Conservation (phyloP, 1,140 invertebrate genomes). For the Drosophila arawakana region DNA sequence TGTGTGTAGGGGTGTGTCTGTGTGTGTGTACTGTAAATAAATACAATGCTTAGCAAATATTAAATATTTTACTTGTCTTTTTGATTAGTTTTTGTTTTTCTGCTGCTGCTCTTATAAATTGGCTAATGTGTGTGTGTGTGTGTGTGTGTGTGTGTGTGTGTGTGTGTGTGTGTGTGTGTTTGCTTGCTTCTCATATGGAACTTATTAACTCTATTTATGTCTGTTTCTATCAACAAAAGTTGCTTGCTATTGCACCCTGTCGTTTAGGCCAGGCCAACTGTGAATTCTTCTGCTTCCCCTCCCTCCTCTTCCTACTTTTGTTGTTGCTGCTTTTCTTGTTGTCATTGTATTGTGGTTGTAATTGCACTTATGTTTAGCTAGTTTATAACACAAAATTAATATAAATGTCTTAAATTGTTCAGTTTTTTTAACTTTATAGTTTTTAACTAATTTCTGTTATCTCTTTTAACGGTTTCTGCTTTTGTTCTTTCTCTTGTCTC, state of each 20-base stretch:
- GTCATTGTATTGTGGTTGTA: conserved; percentile 48
- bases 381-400: conserved; percentile 16
- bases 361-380: conserved; percentile 67
- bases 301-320: background rate
- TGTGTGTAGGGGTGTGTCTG: background rate
- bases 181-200: background rate
- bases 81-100: conserved; percentile 7
- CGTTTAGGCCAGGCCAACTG: conserved; percentile 23
- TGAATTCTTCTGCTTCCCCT: conserved; percentile 13
- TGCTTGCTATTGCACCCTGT: conserved; percentile 38
- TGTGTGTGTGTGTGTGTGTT: background rate
- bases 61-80: conserved; percentile 25
- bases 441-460: conserved; percentile 25
- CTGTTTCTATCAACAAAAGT: conserved; percentile 23
- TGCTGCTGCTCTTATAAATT: conserved; percentile 21
- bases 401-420: conserved; percentile 44
- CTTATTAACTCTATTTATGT: conserved; percentile 17
- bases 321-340: conserved; percentile 4
- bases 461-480: background rate
- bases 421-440: background rate
- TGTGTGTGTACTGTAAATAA: conserved; percentile 31
- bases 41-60: conserved; percentile 31
- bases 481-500: conserved; percentile 14
- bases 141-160: background rate
- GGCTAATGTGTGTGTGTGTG: conserved; percentile 43